Evolutionary conservation across 2,113 vertebrate genomes (phyloP).

Genomic region (Nibea coibor): DNA sequence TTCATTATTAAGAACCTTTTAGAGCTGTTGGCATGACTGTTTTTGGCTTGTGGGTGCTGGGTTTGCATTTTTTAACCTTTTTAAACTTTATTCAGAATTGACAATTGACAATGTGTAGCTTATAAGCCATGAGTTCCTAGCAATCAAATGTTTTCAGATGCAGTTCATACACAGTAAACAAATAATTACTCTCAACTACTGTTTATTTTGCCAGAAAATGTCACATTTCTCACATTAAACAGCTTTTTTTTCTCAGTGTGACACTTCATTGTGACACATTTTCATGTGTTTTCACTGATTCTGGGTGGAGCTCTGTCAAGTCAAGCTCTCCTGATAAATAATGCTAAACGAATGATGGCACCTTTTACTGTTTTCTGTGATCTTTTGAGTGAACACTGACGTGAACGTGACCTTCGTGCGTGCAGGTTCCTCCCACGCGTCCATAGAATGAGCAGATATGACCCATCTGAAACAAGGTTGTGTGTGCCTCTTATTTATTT

Average conservation of each 20-base stretch:
- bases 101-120: background rate
- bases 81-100: background rate
- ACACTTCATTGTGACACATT: background rate
- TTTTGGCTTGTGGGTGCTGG: background rate
- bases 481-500: constrained; percentile 86
- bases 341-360: background rate
- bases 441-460: constrained; percentile 36
- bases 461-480: constrained; percentile 56
- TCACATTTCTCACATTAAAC: background rate
- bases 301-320: background rate
- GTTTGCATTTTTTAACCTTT: background rate
- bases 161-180: background rate
- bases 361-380: background rate
- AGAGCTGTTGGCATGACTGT: background rate
- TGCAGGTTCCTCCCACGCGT: background rate
- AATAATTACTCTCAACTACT: background rate
- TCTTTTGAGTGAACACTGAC: background rate
- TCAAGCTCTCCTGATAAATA: background rate
- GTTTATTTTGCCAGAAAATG: background rate
- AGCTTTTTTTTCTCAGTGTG: background rate
- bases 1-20: constrained; percentile 40
- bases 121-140: background rate
- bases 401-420: background rate
- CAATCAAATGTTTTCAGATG: background rate
- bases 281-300: background rate